Conservation (phyloP, 2,888 invertebrate species). For the Nomada hirtipes region DNA sequence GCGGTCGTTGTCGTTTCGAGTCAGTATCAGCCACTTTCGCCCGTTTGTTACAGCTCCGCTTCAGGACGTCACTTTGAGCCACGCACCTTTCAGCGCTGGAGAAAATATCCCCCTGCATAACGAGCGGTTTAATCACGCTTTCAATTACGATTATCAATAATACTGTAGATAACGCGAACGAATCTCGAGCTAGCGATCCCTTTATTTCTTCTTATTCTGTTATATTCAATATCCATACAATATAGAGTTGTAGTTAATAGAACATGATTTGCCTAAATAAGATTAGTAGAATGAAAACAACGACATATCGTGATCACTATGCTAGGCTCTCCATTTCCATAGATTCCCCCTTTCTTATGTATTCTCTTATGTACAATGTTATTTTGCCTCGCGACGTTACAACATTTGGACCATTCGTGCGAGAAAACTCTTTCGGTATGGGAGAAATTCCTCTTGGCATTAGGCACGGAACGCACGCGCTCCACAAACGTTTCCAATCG, state of each 20-base stretch:
- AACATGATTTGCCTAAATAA: slow-evolving; percentile 76
- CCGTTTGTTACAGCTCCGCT: slow-evolving; percentile 34
- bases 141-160: slow-evolving; percentile 68
- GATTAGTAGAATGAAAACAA: slow-evolving; percentile 77
- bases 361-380: slow-evolving; percentile 67
- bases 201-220: slow-evolving; percentile 68
- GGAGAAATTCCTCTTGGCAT: slow-evolving; percentile 54
- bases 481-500: slow-evolving; percentile 20
- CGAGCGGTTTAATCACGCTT: slow-evolving; percentile 57
- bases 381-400: slow-evolving; percentile 50
- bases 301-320: slow-evolving; percentile 67
- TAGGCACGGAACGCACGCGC: slow-evolving; percentile 62
- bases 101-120: slow-evolving; percentile 46
- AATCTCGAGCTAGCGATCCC: slow-evolving; percentile 57
- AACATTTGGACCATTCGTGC: slow-evolving; percentile 64
- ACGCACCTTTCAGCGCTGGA: slow-evolving; percentile 53
- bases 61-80: slow-evolving; percentile 33
- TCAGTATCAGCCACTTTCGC: background rate
- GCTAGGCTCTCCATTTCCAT: slow-evolving; percentile 70
- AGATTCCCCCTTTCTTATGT: background rate
- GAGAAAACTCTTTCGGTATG: slow-evolving; percentile 38
- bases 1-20: too few species aligned
- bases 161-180: background rate
- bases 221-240: slow-evolving; percentile 68
- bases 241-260: slow-evolving; percentile 63